Evolutionary conservation across 2,888 invertebrate genomes (phyloP).

Genomic region (Matsumyia berberina): DNA sequence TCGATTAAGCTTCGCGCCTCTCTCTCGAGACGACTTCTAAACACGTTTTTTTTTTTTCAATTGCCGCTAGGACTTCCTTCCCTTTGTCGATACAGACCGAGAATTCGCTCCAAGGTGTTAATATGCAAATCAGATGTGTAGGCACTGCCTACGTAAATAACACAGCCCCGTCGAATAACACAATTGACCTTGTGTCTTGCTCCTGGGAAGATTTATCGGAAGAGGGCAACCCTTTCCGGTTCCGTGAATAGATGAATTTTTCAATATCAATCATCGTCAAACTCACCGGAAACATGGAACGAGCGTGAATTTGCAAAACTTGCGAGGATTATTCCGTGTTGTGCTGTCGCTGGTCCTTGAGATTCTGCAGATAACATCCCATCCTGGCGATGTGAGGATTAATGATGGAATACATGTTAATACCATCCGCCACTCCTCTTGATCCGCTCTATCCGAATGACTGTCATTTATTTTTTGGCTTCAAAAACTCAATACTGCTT

Average conservation of each 20-base stretch:
- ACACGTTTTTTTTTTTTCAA: background rate
- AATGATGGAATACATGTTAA: slow-evolving; percentile 46
- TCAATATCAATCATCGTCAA: slow-evolving; percentile 67
- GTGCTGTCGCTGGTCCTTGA: background rate
- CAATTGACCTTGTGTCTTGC: slow-evolving; percentile 40
- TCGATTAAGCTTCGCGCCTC: slow-evolving; percentile 54
- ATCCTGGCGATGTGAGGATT: slow-evolving; percentile 33
- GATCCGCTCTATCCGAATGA: slow-evolving; percentile 26
- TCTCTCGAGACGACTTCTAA: slow-evolving; percentile 13
- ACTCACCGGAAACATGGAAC: slow-evolving; percentile 40
- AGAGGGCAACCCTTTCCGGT: slow-evolving; percentile 43
- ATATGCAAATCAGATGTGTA: slow-evolving; percentile 59
- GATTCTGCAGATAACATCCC: slow-evolving; percentile 13
- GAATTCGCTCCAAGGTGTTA: slow-evolving; percentile 49
- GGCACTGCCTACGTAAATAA: slow-evolving; percentile 3
- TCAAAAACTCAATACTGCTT: background rate
- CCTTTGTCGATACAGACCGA: background rate
- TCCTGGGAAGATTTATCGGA: slow-evolving; percentile 18
- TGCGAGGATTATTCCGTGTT: slow-evolving; percentile 36
- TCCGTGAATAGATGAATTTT: slow-evolving; percentile 49
- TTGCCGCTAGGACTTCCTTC: background rate
- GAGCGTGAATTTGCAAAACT: slow-evolving; percentile 32
- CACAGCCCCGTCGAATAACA: slow-evolving; percentile 21
- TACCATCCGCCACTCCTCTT: slow-evolving; percentile 6
- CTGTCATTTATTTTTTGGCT: slow-evolving; percentile 15